phyloP scores from a whole-genome alignment of 2,888 invertebrate species.

The Troides oblongomaculatus region DNA sequence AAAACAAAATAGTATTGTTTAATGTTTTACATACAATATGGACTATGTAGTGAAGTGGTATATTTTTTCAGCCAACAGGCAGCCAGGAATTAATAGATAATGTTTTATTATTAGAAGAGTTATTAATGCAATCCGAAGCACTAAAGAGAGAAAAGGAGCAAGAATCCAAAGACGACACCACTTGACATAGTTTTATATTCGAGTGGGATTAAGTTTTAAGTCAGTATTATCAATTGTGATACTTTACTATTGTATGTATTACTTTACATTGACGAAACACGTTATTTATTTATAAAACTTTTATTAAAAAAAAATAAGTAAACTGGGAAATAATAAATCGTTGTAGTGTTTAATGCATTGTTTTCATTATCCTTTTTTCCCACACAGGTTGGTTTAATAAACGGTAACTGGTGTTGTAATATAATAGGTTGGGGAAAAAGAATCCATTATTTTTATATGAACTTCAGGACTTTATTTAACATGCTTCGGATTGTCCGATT shows the following conservation, averaged over 20 bases:
- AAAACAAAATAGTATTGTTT: too few relatives aligned
- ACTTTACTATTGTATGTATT: slow-evolving; percentile 35
- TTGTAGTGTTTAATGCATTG: neutral
- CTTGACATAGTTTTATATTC: slow-evolving; percentile 68
- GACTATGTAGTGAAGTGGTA: too few relatives aligned
- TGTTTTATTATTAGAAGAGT: slow-evolving; percentile 66
- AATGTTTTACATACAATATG: too few relatives aligned
- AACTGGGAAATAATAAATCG: slow-evolving; percentile 21
- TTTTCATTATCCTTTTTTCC: too few relatives aligned
- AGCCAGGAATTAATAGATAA: slow-evolving; percentile 68
- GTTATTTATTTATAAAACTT: slow-evolving; percentile 32
- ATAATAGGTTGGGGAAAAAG: too few relatives aligned
- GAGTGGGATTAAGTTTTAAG: slow-evolving; percentile 57
- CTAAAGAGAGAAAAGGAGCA: slow-evolving; percentile 51
- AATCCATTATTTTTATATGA: too few relatives aligned
- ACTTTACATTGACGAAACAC: slow-evolving; percentile 25
- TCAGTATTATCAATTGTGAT: slow-evolving; percentile 69
- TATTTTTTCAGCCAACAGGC: slow-evolving; percentile 58
- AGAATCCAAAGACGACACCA: slow-evolving; percentile 53
- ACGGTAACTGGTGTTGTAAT: too few relatives aligned
- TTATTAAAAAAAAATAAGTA: slow-evolving; percentile 20
- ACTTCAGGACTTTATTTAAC: too few relatives aligned
- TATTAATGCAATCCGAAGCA: slow-evolving; percentile 60
- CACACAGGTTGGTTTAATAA: too few relatives aligned
- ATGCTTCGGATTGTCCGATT: too few relatives aligned